Conservation (phyloP, 1,140 invertebrate genomes). For the Luehdorfia chinensis region DNA sequence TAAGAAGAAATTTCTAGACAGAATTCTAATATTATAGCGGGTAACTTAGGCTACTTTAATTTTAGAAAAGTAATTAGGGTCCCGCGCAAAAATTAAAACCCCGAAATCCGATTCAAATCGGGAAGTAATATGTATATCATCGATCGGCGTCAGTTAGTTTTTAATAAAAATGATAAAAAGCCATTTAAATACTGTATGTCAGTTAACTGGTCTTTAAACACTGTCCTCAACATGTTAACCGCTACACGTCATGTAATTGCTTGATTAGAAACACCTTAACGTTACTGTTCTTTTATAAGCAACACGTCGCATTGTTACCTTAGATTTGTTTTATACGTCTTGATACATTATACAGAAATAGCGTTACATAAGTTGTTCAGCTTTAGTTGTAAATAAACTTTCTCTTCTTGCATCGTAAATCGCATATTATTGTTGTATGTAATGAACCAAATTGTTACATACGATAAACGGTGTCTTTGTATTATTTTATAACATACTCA, state of each 20-base stretch:
- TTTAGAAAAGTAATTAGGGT: too few relatives aligned
- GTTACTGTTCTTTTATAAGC: conserved; percentile 6
- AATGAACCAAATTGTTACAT: conserved; percentile 7
- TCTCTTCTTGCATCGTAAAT: conserved; percentile 13
- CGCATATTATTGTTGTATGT: conserved; percentile 10
- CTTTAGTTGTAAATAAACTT: conserved; percentile 11
- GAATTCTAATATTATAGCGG: too few relatives aligned
- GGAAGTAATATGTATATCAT: too few relatives aligned
- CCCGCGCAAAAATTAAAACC: too few relatives aligned
- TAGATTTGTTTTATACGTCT: conserved; percentile 14
- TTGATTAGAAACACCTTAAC: conserved; percentile 12
- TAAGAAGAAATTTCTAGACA: too few relatives aligned
- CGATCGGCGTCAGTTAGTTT: too few relatives aligned
- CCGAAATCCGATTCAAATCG: too few relatives aligned
- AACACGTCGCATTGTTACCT: conserved; percentile 9
- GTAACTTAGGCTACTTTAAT: too few relatives aligned
- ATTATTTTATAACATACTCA: conserved; percentile 5
- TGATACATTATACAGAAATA: conserved; percentile 6
- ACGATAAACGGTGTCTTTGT: conserved; percentile 11
- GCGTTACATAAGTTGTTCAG: conserved; percentile 10
- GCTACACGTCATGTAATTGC: conserved; percentile 13
- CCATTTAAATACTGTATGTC: too few relatives aligned
- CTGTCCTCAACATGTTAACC: neutral
- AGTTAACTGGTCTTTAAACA: conserved; percentile 2
- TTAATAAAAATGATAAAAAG: too few relatives aligned